Percentiles rank a stretch among this genome's conserved stretches.
Evolutionary conservation across 2,888 invertebrate genomes (phyloP).

Genomic region (Drosophila macrospina): DNA sequence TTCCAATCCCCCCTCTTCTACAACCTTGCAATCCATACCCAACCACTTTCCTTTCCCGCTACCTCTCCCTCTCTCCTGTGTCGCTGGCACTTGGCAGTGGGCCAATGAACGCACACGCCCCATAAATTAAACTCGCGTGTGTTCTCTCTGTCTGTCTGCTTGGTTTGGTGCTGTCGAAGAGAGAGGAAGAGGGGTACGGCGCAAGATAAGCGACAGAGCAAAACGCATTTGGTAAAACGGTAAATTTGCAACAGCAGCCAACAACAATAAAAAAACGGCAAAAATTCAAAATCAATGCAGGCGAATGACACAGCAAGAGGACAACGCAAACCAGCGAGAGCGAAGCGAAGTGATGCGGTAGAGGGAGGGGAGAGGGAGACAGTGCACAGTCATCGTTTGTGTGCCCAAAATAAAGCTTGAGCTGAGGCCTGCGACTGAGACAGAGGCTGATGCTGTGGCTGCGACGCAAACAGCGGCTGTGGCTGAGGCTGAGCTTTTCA

Average conservation of each 20-base stretch:
- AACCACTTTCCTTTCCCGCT: slow-evolving; percentile 1
- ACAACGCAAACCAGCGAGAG: slow-evolving; percentile 12
- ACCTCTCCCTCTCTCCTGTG: not conserved
- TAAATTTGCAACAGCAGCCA: slow-evolving; percentile 56
- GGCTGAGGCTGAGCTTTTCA: slow-evolving; percentile 48
- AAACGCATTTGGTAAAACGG: slow-evolving; percentile 65
- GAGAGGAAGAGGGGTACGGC: slow-evolving; percentile 3
- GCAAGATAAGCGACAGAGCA: slow-evolving; percentile 57
- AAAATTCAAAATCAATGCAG: slow-evolving; percentile 67
- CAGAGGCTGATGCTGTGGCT: slow-evolving; percentile 38
- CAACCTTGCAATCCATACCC: too few relatives aligned
- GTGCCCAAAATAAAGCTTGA: slow-evolving; percentile 8
- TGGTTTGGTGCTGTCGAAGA: not conserved
- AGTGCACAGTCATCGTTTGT: slow-evolving; percentile 21
- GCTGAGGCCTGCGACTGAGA: slow-evolving; percentile 8
- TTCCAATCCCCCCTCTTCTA: not conserved
- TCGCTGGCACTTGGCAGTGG: slow-evolving; percentile 59
- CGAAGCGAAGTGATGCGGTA: not conserved
- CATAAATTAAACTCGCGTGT: slow-evolving; percentile 72
- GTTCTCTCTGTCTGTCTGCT: slow-evolving; percentile 33
- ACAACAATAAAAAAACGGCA: slow-evolving; percentile 5
- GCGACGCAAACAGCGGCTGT: slow-evolving; percentile 11
- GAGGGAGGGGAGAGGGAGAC: slow-evolving; percentile 12
- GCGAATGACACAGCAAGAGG: slow-evolving; percentile 59
- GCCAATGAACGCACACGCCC: slow-evolving; percentile 68